Evolutionary conservation across 2,888 invertebrate species (phyloP).

Genomic region (Raillietiella orientalis): DNA sequence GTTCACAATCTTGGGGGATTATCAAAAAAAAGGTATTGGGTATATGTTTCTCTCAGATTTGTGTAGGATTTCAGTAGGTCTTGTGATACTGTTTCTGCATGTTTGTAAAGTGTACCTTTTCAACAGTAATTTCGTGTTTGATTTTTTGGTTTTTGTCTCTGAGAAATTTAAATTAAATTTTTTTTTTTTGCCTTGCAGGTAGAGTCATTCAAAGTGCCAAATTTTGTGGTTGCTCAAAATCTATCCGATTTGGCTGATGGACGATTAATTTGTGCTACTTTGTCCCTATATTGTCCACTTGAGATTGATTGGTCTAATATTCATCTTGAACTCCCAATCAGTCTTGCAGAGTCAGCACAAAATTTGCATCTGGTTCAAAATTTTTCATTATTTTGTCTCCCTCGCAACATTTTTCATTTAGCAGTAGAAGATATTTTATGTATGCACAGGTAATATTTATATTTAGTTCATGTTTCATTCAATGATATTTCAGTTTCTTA

Average conservation of each 20-base stretch:
- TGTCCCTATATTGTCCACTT: conserved; percentile 66
- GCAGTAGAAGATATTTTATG: conserved; percentile 83
- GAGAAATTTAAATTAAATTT: conserved; percentile 3
- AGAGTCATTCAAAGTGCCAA: too few relatives aligned
- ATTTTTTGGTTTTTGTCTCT: neutral
- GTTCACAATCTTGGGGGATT: too few relatives aligned
- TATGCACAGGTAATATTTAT: conserved; percentile 36
- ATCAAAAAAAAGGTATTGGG: too few relatives aligned
- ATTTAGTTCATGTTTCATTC: neutral
- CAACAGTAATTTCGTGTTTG: too few relatives aligned
- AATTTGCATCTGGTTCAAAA: conserved; percentile 59
- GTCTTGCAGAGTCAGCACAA: conserved; percentile 60
- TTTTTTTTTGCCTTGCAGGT: conserved; percentile 10
- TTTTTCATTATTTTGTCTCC: conserved; percentile 53
- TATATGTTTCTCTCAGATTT: too few relatives aligned
- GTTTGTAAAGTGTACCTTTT: too few relatives aligned
- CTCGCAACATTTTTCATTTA: conserved; percentile 68
- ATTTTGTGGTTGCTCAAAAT: too few relatives aligned
- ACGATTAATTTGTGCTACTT: conserved; percentile 47
- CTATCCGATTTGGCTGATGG: conserved; percentile 59
- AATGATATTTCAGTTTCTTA: conserved; percentile 35
- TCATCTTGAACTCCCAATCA: conserved; percentile 15
- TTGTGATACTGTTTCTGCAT: too few relatives aligned
- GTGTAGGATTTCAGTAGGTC: too few relatives aligned
- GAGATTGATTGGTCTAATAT: conserved; percentile 34